These are phyloP conservation scores for Telenomus remus DNA, from an alignment of 1,140 invertebrate genomes.

Conservation along the genomic window DNA sequence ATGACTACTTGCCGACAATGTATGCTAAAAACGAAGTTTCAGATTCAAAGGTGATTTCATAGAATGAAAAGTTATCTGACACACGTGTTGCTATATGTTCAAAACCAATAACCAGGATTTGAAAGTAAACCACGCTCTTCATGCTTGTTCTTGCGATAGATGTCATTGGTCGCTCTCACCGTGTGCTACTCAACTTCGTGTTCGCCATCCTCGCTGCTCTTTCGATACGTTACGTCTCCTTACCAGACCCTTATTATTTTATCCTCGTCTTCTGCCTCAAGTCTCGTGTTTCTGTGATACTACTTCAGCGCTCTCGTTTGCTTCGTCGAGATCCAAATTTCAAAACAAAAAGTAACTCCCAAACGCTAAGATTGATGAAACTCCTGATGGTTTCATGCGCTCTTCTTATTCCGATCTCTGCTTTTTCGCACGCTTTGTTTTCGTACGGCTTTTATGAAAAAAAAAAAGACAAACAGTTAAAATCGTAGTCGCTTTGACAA, in stretches of 20 bases:
- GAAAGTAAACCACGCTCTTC: conserved; percentile 19
- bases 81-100: conserved; percentile 47
- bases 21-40: conserved; percentile 71
- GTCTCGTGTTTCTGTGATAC: conserved; percentile 53
- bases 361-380: too few species aligned
- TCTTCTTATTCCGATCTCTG: too few species aligned
- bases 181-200: conserved; percentile 21
- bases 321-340: too few species aligned
- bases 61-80: conserved; percentile 63
- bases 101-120: conserved; percentile 44
- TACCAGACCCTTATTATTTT: too few species aligned
- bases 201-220: background rate
- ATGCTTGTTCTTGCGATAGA: conserved; percentile 32
- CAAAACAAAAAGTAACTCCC: too few species aligned
- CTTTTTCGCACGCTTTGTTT: conserved; percentile 11
- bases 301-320: conserved; percentile 13
- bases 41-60: conserved; percentile 26
- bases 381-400: too few species aligned
- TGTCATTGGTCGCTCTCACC: conserved; percentile 15
- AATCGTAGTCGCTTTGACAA: conserved; percentile 8
- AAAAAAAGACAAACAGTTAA: too few species aligned
- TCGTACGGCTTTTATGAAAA: conserved; percentile 16
- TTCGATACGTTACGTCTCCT: background rate
- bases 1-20: conserved; percentile 80
- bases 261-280: conserved; percentile 17